Conservation (phyloP, 2,888 invertebrate genomes). For the Leistus spinibarbis region DNA sequence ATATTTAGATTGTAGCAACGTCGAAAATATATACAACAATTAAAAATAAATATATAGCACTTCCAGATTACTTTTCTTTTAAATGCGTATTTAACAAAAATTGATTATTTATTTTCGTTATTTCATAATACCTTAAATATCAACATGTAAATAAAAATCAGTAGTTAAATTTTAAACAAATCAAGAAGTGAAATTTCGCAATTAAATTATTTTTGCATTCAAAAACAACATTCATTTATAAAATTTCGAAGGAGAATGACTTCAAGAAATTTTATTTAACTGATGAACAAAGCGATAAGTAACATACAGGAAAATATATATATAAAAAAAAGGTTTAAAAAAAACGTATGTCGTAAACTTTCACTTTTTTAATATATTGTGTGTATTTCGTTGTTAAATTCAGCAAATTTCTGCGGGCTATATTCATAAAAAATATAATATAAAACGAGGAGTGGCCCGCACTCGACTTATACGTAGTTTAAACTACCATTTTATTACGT, state of each 20-base stretch:
- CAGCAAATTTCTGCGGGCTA: not conserved
- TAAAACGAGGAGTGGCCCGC: no score
- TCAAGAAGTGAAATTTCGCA: not conserved
- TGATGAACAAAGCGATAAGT: not conserved
- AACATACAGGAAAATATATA: no score
- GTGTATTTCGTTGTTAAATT: no score
- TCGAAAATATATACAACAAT: not conserved
- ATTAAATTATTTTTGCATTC: not conserved
- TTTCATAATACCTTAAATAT: not conserved
- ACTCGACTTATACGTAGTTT: no score
- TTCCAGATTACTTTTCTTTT: not conserved
- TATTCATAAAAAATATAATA: no score
- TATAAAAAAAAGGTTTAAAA: no score
- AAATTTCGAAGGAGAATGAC: not conserved
- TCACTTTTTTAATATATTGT: not conserved
- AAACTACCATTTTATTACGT: no score
- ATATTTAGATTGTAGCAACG: not conserved
- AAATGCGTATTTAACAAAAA: no score
- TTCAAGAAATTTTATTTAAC: not conserved
- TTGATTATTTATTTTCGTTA: no score
- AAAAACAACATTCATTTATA: not conserved
- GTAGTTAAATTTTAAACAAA: not conserved
- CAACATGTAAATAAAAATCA: not conserved
- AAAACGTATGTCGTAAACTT: not conserved
- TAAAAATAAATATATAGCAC: not conserved